Evolutionary conservation across 2,113 vertebrate genomes (phyloP).

Genomic region (Lanius ludovicianus): DNA sequence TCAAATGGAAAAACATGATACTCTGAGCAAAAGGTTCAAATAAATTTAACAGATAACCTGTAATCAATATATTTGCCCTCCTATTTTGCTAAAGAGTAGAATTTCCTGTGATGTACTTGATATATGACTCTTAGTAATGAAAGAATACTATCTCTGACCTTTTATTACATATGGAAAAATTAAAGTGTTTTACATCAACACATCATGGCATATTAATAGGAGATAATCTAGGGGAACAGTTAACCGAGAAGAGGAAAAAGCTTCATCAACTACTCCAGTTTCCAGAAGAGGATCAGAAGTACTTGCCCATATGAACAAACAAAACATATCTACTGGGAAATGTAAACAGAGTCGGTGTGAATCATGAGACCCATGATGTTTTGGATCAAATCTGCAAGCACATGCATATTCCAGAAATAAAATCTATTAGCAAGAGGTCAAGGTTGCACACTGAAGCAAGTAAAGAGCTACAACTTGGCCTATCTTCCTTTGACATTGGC

Average conservation of each 20-base stretch:
- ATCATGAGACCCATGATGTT: constrained; percentile 35
- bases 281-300: constrained; percentile 50
- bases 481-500: neutral
- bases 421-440: constrained; percentile 45
- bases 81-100: constrained; percentile 36
- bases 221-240: constrained; percentile 44
- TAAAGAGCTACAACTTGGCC: neutral
- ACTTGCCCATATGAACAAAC: constrained; percentile 48
- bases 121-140: constrained; percentile 47
- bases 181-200: constrained; percentile 66
- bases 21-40: neutral
- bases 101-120: constrained; percentile 43
- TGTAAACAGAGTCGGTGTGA: constrained; percentile 39
- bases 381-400: constrained; percentile 30
- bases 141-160: constrained; percentile 67
- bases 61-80: constrained; percentile 55
- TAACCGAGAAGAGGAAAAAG: constrained; percentile 34
- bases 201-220: constrained; percentile 49
- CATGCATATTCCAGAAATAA: constrained; percentile 48
- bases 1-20: neutral
- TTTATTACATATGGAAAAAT: constrained; percentile 66
- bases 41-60: constrained; percentile 15
- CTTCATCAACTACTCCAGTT: constrained; percentile 41
- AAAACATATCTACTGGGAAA: constrained; percentile 39
- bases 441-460: constrained; percentile 10